Conservation (phyloP, 2,113 vertebrate genomes). For the Phaetusa simplex region DNA sequence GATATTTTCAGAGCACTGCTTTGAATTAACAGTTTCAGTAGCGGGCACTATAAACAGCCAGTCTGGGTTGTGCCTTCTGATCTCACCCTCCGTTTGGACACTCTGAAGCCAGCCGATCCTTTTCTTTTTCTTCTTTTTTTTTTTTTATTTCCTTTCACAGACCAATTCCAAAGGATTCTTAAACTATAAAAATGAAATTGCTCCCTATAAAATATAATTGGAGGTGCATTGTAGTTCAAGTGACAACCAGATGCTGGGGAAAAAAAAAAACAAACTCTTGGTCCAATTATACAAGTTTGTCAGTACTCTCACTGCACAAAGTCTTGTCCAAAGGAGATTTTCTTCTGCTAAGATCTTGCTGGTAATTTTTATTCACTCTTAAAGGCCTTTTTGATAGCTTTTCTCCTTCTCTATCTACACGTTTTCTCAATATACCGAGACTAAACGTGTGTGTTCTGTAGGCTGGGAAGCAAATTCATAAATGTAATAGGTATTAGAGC, state of each 20-base stretch:
- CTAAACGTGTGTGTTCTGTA: background rate
- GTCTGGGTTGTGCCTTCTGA: background rate
- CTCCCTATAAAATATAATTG: constrained; percentile 70
- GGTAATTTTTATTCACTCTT: background rate
- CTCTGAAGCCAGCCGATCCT: background rate
- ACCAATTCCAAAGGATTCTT: constrained; percentile 57
- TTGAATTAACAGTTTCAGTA: constrained; percentile 40
- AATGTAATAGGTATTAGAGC: background rate
- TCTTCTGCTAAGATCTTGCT: background rate
- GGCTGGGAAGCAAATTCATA: background rate
- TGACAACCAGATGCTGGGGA: constrained; percentile 51
- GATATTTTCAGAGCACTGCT: background rate
- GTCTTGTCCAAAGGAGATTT: background rate
- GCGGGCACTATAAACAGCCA: background rate
- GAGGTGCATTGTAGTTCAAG: constrained; percentile 36
- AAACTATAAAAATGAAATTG: constrained; percentile 64
- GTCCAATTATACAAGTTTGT: constrained; percentile 34
- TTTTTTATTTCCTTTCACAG: constrained; percentile 29
- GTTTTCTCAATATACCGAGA: background rate
- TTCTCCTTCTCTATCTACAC: background rate
- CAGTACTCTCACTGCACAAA: background rate
- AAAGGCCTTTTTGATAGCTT: background rate
- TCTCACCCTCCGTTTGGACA: background rate
- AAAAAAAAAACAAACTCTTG: background rate
- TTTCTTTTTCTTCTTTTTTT: background rate